phyloP scores from a whole-genome alignment of 2,888 invertebrate genomes.

The Yponomeuta cagnagella region DNA sequence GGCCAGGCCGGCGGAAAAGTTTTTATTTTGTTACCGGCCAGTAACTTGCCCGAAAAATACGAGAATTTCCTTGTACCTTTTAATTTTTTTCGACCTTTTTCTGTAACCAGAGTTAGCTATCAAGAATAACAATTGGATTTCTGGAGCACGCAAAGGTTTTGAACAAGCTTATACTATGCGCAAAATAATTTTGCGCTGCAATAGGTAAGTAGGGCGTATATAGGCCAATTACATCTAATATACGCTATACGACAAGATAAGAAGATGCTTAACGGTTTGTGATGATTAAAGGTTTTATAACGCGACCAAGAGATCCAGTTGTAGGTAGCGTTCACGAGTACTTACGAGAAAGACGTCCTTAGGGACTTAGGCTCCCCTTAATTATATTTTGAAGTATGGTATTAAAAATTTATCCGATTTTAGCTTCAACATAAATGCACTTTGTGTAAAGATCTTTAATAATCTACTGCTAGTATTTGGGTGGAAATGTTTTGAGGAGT shows the following conservation, averaged over 20 bases:
- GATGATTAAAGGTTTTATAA: no score
- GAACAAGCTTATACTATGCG: no score
- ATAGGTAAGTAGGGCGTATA: no score
- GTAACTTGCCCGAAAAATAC: not conserved
- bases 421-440: not conserved
- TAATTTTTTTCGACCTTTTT: not conserved
- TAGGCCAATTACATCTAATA: no score
- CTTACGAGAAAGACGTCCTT: not conserved
- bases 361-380: not conserved
- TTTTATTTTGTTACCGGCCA: not conserved
- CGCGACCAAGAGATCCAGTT: no score
- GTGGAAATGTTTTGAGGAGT: no score
- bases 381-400: not conserved
- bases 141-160: no score
- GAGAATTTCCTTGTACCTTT: not conserved
- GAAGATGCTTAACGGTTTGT: no score
- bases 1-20: not conserved
- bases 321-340: no score
- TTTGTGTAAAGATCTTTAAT: not conserved
- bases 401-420: not conserved
- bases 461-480: not conserved
- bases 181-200: no score
- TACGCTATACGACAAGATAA: no score
- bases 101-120: not conserved
- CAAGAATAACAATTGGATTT: no score